phyloP scores from a whole-genome alignment of 2,797 vertebrate genomes.

The Distichodus sexfasciatus region DNA sequence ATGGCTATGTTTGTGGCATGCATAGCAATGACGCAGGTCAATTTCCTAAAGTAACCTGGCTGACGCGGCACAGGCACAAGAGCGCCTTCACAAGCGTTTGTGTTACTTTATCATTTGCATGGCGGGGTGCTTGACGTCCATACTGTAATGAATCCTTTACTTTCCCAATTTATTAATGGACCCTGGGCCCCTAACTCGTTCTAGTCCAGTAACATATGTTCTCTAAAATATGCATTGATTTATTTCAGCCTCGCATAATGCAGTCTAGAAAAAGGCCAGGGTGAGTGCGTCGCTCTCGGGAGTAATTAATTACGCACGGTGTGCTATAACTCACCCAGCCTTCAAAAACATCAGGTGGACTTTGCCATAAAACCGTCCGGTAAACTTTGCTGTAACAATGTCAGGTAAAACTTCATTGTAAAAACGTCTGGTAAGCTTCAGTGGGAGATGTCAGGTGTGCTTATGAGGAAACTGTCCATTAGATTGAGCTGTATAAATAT shows the following conservation, averaged over 20 bases:
- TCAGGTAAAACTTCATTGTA: background rate
- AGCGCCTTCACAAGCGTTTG: conserved; percentile 57
- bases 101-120: conserved; percentile 77
- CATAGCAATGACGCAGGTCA: conserved; percentile 66
- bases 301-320: conserved; percentile 71
- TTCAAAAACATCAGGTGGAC: conserved; percentile 63
- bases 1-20: conserved; percentile 61
- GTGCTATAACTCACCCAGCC: conserved; percentile 62
- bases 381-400: background rate
- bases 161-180: conserved; percentile 81
- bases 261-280: conserved; percentile 60
- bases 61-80: conserved; percentile 62
- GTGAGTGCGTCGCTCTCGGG: conserved; percentile 63
- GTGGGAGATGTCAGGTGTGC: background rate
- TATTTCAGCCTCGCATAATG: conserved; percentile 69
- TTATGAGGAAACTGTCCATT: no score
- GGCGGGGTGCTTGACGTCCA: conserved; percentile 67
- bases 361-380: conserved; percentile 21
- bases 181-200: conserved; percentile 64
- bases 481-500: background rate
- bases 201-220: conserved; percentile 73
- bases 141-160: conserved; percentile 76
- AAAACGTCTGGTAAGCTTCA: background rate
- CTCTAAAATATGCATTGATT: conserved; percentile 78
- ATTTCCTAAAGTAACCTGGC: conserved; percentile 77